Evolutionary conservation across 1,140 invertebrate genomes (phyloP), one percentile per base, ranked within the genome.

Genomic region (Bicyclus anynana): DNA sequence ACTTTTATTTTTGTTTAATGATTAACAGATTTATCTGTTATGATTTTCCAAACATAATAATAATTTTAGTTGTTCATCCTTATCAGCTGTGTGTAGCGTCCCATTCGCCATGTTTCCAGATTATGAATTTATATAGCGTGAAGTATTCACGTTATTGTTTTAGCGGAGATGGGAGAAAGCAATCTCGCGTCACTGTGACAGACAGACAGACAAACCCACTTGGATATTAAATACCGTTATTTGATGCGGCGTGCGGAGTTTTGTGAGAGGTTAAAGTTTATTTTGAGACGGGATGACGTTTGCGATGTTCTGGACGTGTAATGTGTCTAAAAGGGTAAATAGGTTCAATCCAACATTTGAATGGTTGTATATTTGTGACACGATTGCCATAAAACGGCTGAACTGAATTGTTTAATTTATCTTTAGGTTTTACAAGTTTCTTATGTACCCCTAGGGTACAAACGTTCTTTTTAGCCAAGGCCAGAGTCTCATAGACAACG

Each of bases 101-200:
- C 20, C 40, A 21, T n/a, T 44, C 40, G 40, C 17, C 18, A 20
- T 21, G 17, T 44, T 44, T 44, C 20, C 40, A 20, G 40, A 44
- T 44, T 44, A 44, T 44, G 40, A 44, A 44, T 44, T 20, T 44
- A 44, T 44, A 44, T 10, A 20, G 16, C 54, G 62, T 62, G 53
- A 65, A 57, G 55, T 62, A 59, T 60, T 56, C 59, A 48, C 57
- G 47, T 65, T 68, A 73, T 70, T 70, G 69, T 72, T 74, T 69
- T 62, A 65, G 59, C 62, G 59, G 61, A 52, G 55, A 65, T 61
- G 49, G 49, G 66, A 59, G 58, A 74, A 72, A 61, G 69, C 73
- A 80, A 78, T 81, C 62, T 66, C 63, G 46, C 66, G 71, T 71
- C 72, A 63, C 9, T 13, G 37, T 69, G 69, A 74, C 76, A 65